Evolutionary conservation across 2,888 invertebrate genomes (phyloP).

Genomic region (Teleiodes luculella): DNA sequence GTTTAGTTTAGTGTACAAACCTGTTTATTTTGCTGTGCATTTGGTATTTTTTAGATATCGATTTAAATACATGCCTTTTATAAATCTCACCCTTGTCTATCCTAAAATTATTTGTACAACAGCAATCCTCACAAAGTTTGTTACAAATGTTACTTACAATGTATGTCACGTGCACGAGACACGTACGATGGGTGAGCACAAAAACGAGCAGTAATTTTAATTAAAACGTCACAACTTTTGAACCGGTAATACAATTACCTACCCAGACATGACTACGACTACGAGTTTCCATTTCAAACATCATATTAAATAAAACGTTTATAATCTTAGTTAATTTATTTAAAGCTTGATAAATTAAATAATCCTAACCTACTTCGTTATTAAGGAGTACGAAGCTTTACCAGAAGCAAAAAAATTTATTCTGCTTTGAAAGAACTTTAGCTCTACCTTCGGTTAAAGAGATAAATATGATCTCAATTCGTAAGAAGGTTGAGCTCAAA

Average conservation of each 20-base stretch:
- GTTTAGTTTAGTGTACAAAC: no score
- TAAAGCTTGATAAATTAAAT: no score
- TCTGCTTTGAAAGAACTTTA: background rate
- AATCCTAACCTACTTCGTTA: background rate
- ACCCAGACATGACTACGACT: slow-evolving; percentile 20
- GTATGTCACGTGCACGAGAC: slow-evolving; percentile 56
- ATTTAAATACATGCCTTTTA: no score
- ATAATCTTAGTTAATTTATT: no score
- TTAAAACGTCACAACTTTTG: slow-evolving; percentile 69
- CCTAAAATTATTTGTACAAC: slow-evolving; percentile 36
- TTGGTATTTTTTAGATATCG: no score
- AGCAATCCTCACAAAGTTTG: slow-evolving; percentile 37
- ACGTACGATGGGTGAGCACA: slow-evolving; percentile 51
- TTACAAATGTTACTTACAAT: slow-evolving; percentile 55
- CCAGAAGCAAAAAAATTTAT: background rate
- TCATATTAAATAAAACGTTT: no score
- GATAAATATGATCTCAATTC: slow-evolving; percentile 6
- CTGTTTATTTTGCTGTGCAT: no score
- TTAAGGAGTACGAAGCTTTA: no score
- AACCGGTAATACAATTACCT: slow-evolving; percentile 44
- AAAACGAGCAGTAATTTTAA: slow-evolving; percentile 66
- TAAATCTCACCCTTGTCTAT: slow-evolving; percentile 5
- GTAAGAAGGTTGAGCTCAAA: slow-evolving; percentile 8
- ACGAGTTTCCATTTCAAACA: no score
- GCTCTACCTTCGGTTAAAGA: background rate